Evolutionary conservation across 2,113 vertebrate species (phyloP), one percentile per base, ranked within the genome.

Genomic region (Axis porcinus): DNA sequence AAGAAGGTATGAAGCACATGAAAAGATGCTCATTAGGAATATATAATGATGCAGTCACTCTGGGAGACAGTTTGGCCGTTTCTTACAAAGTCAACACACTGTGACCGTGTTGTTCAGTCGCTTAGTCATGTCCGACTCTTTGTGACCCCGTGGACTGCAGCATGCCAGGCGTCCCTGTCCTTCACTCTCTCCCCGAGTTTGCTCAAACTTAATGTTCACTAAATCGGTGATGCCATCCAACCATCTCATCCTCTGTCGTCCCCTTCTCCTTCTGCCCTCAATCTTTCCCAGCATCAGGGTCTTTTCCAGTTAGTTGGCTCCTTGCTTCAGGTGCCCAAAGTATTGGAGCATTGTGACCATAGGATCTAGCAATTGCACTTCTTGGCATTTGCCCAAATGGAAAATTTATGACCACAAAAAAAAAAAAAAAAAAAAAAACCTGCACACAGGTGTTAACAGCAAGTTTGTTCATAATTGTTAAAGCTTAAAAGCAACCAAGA

Each of bases 1-100:
- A 28, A 60, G 17, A 45, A 79, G 30, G 7, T 8, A 60, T 0
- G 60, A 21, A 23, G 30, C 43, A 47, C 25, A 36, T 12, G 9
- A 28, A 60, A 19, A 79, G 40, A 60, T 14, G 30, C 3, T 50
- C 55, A 25, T 4, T 6, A 5, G 16, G 57, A 7, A 50, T 4
- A 2, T 30, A 0, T 19, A 30, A 4, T 1, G 9, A 25, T 11
- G 2, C 16, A 1, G 60, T 3, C 15, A 6, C 30, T 27, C 78
- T 52, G 45, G 54, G 50, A 62, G 33, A 50, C 14, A 13, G 55
- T 27, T 33, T 3, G 27, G 12, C 55, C 8, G 11, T 54, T 16
- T 82, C 45, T 50, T 28, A 64, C 15, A 64, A 82, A 64, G 25
- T 12, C 4, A 3, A 81, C 30, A 40, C 36, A 17, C 23, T 3